Base-by-base conservation (phyloP, 2,113 vertebrate species). In the Nycticebus coucang region DNA sequence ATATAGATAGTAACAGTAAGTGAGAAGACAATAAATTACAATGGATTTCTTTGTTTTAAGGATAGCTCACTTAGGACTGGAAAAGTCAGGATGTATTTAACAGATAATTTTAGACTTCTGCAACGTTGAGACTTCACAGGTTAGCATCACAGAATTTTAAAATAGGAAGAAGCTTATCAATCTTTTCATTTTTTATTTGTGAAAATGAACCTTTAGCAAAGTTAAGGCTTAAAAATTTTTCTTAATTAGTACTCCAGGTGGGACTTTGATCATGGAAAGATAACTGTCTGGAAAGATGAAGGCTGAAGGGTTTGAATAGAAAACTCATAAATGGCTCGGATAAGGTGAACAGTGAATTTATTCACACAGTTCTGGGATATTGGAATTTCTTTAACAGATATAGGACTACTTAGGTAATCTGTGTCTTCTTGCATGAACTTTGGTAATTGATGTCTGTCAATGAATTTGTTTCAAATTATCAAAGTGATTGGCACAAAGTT, bases 101-200 rank as follows among this genome's bases (percentile, higher is more conserved):
- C 50, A 88, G 72, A 53, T 82, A 72, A 66, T 24, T 35, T 66
- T 45, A 75, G 45, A 11, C 24, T 21, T 89, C 55, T 55, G 62
- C 12, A 84, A 17, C 37, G 8, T 68, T 37, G 35, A 80, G 68
- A 71, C 45, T 50, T 69, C 50, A 18, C 72, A 89, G 62, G 30
- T n/a, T 21, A 90, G 60, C 57, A 59, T 59, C n/a, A 59, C 57
- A 79, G 21, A 71, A 78, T 72, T 60, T 91, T 78, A 30, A n/a
- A 89, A 21, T 41, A 50, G 33, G 14, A 88, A 84, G 71, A 87
- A 84, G 33, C 11, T 19, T 59, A 9, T 10, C 45, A 35, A 19
- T 77, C 28, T 59, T 94, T 89, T 89, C 4, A 55, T 87, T 94
- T 86, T 94, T 26, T 53, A 35, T 82, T 69, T 94, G 53, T 21